Evolutionary conservation across 2,888 invertebrate genomes (phyloP).

Genomic region (Machimus rusticus): DNA sequence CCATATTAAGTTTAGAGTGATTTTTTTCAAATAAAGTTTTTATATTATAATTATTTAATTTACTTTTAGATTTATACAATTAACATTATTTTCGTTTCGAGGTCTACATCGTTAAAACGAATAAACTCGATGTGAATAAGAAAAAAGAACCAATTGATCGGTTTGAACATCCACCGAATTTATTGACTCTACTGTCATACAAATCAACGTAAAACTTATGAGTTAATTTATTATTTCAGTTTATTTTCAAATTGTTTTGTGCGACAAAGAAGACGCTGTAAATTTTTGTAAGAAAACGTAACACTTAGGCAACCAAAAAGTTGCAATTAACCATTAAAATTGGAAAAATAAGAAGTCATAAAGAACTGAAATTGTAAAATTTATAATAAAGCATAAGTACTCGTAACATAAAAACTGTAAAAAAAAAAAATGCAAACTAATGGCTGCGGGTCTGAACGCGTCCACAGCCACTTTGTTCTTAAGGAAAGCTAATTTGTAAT

Average conservation of each 20-base stretch:
- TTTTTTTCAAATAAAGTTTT: background rate
- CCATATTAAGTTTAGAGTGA: background rate
- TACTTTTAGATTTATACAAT: background rate
- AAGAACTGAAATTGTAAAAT: conserved; percentile 10
- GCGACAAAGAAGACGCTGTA: background rate
- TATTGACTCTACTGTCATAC: background rate
- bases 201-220: background rate
- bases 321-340: background rate
- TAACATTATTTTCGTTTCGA: background rate
- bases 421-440: background rate
- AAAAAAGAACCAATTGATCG: conserved; percentile 14
- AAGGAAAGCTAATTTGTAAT: background rate
- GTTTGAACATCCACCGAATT: conserved; percentile 28
- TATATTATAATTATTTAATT: background rate
- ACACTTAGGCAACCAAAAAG: background rate
- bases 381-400: background rate
- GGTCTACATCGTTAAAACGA: background rate
- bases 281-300: conserved; percentile 10
- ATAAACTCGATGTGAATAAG: background rate
- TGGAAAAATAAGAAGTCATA: background rate
- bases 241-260: background rate
- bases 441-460: background rate
- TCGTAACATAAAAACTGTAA: background rate
- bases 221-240: background rate
- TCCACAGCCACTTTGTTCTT: background rate